Evolutionary conservation across 2,797 vertebrate species (phyloP), one percentile per base, ranked within the genome.

Genomic region (Discoglossus pictus): DNA sequence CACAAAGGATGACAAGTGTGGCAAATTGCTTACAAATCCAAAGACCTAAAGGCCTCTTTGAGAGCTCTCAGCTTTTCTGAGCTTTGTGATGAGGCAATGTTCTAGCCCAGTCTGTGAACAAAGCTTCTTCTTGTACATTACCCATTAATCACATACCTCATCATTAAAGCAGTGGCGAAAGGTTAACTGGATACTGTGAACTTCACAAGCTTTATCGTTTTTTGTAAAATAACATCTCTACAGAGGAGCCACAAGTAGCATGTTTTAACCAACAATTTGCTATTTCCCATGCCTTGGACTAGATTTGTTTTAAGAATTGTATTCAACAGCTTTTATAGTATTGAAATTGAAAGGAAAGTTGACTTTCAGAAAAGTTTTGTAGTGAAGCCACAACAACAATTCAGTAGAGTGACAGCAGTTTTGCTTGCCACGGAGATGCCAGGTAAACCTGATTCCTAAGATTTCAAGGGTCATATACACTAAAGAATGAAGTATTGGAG

Each of bases 1-100:
- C 11, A 35, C 63, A 66, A 69, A 62, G 69, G 52, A 61, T 81
- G 78, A 82, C 77, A 79, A 78, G 73, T 73, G 75, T 76, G 72
- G 79, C 71, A 80, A 80, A 77, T 83, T 64, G 65, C 58, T 55
- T 68, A 58, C 73, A 72, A 76, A 79, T 61, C 68, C 44, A 35
- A 60, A 72, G 75, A 68, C 65, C 51, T 64, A 46, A 9, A 56
- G 60, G 53, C 61, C 72, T 80, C 20, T 36, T 46, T 67, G 73
- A 61, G 75, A 62, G 56, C 73, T 76, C 16, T 18, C 23, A 73
- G 60, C 9, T 53, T 58, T 25, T 13, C 72, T 16, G 52, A 58
- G 25, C 16, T 6, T 52, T 36, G 27, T 0, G 2, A 38, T 36
- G 56, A 48, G 68, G 55, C 52, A 72, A 38, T 70, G 74, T 9